Percentiles rank a stretch among this genome's conserved stretches.
phyloP scores from a whole-genome alignment of 2,888 invertebrate species.

The Agrochola macilenta region DNA sequence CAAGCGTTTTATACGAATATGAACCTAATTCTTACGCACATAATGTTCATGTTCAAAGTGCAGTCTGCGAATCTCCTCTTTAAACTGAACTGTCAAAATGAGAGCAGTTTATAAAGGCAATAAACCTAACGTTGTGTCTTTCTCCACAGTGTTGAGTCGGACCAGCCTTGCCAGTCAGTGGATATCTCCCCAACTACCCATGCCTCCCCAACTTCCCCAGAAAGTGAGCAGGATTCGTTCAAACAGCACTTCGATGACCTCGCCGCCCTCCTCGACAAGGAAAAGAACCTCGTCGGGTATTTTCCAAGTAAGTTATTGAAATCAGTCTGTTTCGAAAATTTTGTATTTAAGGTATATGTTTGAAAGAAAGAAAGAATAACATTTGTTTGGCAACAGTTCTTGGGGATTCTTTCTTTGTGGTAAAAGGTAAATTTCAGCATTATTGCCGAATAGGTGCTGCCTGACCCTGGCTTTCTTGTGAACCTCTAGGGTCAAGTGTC shows the following conservation, averaged over 20 bases:
- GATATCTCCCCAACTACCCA: constrained; percentile 29
- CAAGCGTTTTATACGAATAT: not conserved
- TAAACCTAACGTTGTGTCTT: not conserved
- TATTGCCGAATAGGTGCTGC: too few species aligned
- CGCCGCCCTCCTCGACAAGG: constrained; percentile 66
- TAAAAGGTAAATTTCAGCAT: too few species aligned
- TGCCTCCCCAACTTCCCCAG: constrained; percentile 56
- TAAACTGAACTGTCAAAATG: not conserved
- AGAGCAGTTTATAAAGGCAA: not conserved
- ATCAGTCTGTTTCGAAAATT: too few species aligned
- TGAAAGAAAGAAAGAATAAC: too few species aligned
- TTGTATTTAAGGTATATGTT: too few species aligned
- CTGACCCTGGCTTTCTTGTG: too few species aligned
- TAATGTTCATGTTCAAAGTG: not conserved
- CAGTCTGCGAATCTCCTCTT: not conserved
- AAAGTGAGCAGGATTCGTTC: constrained; percentile 70
- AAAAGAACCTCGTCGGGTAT: constrained; percentile 85
- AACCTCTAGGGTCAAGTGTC: too few species aligned
- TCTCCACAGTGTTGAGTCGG: constrained; percentile 41
- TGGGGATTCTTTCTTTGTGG: too few species aligned
- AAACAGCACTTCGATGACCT: constrained; percentile 71
- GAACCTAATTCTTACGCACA: not conserved
- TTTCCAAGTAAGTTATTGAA: constrained; percentile 74
- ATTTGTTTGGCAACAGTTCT: too few species aligned
- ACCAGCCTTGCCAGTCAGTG: constrained; percentile 30